These are phyloP conservation scores for Petrocephalus zakoni DNA, from an alignment of 2,113 vertebrate species.

Conservation along the genomic window DNA sequence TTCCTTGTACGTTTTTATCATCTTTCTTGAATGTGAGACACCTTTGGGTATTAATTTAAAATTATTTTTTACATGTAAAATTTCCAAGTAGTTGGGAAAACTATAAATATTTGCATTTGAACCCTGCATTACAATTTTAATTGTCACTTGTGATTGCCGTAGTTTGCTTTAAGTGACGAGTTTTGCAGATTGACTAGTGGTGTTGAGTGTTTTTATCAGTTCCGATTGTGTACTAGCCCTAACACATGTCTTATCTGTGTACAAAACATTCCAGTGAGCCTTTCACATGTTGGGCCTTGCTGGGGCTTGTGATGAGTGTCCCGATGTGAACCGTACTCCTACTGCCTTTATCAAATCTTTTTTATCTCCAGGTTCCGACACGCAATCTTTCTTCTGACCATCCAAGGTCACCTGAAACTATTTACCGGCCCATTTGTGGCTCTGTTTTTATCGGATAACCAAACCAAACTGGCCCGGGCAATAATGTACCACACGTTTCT, in stretches of 20 bases:
- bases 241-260: slow-evolving; percentile 12
- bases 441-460: neutral
- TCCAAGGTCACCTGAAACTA: slow-evolving; percentile 14
- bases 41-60: neutral
- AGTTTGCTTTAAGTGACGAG: neutral
- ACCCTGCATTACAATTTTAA: neutral
- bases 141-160: neutral
- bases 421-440: neutral
- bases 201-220: neutral
- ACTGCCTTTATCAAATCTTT: slow-evolving; percentile 44
- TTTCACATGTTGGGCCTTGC: slow-evolving; percentile 4
- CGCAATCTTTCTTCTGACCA: slow-evolving; percentile 16
- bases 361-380: slow-evolving; percentile 30
- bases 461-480: neutral
- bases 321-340: slow-evolving; percentile 19
- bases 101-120: neutral
- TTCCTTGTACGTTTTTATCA: neutral
- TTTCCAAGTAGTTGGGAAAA: neutral
- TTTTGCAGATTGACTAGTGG: neutral
- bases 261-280: slow-evolving; percentile 19
- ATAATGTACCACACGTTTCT: neutral
- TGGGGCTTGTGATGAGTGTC: neutral
- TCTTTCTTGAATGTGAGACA: neutral
- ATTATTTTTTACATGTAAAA: neutral
- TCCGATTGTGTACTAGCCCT: neutral